Evolutionary conservation across 2,113 vertebrate species (phyloP).

Genomic region (Oreochromis niloticus): DNA sequence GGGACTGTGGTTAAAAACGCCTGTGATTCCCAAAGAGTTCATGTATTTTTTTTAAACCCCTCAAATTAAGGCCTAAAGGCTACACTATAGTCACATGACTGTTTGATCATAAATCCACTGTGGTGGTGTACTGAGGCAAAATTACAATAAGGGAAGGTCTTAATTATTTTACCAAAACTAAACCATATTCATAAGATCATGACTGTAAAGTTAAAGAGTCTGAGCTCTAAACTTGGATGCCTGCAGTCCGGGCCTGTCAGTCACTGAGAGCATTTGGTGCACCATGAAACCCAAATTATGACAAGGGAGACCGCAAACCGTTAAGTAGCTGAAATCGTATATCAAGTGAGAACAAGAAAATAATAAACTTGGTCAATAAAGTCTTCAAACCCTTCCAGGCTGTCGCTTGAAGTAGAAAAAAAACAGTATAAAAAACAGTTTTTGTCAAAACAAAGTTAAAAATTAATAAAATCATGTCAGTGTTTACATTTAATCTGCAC

Average conservation of each 20-base stretch:
- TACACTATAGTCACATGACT: background rate
- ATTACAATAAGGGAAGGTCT: background rate
- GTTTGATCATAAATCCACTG: background rate
- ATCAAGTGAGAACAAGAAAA: background rate
- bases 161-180: background rate
- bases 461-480: background rate
- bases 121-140: background rate
- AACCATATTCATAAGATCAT: background rate
- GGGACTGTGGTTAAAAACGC: background rate
- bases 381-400: background rate
- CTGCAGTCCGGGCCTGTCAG: background rate
- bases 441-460: background rate
- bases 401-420: accelerated
- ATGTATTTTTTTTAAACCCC: background rate
- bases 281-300: background rate
- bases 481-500: background rate
- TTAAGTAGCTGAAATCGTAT: background rate
- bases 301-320: background rate
- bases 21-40: background rate
- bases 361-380: background rate
- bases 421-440: background rate
- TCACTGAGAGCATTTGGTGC: background rate
- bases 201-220: background rate
- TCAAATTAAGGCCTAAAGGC: background rate
- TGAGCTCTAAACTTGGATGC: background rate